phyloP scores from a whole-genome alignment of 2,113 vertebrate genomes.

The Dromas ardeola region DNA sequence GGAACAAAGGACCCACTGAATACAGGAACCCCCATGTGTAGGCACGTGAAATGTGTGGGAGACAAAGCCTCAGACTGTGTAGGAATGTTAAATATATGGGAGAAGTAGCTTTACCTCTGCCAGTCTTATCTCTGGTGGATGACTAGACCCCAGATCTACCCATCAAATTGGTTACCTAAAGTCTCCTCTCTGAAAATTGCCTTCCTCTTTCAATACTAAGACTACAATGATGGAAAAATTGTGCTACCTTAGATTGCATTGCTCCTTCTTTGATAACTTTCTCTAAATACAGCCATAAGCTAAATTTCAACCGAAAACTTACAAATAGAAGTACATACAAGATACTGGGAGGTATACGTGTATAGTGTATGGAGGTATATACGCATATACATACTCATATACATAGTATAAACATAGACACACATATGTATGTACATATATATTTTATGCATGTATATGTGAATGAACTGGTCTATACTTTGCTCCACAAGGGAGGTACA shows the following conservation, averaged over 20 bases:
- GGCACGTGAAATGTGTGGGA: not conserved
- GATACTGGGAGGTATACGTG: not conserved
- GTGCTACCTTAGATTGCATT: not conserved
- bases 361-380: not conserved
- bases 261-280: not conserved
- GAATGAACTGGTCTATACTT: not conserved
- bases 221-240: not conserved
- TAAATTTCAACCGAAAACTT: not conserved
- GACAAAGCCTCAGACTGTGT: not conserved
- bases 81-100: not conserved
- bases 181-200: not conserved
- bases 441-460: not conserved
- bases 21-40: not conserved
- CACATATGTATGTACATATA: no score
- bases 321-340: not conserved
- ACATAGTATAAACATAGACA: not conserved
- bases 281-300: not conserved
- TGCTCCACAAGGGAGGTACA: not conserved
- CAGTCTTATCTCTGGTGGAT: not conserved
- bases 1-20: not conserved
- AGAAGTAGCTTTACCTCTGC: not conserved
- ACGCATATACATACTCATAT: not conserved
- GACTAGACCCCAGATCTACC: not conserved
- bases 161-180: not conserved
- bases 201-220: not conserved